These are phyloP conservation scores for Steinernema hermaphroditum DNA, from an alignment of 2,888 invertebrate genomes.

Conservation along the genomic window DNA sequence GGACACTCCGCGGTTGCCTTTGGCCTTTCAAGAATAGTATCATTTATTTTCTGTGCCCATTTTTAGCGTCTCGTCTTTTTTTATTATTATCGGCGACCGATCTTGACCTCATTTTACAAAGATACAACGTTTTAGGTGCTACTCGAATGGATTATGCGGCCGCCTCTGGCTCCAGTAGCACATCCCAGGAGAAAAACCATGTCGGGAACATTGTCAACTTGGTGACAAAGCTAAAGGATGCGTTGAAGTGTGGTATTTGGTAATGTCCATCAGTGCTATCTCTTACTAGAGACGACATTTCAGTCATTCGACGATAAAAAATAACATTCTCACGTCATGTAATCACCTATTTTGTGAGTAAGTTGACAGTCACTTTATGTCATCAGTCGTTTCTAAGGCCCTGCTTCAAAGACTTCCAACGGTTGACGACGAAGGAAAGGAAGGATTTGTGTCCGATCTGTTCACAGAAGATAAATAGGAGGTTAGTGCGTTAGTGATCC, in stretches of 20 bases:
- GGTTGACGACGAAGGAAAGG: not conserved
- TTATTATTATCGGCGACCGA: no score
- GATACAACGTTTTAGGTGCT: no score
- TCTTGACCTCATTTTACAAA: no score
- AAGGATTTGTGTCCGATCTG: not conserved
- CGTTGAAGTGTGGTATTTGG: conserved; percentile 20
- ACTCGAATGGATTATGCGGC: no score
- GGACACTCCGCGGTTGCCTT: no score
- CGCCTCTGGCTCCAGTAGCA: no score
- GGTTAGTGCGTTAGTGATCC: not conserved
- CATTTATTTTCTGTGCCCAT: no score
- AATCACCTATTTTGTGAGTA: conserved; percentile 21
- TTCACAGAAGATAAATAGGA: not conserved
- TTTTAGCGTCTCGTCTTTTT: no score
- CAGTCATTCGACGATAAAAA: conserved; percentile 8
- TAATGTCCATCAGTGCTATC: not conserved
- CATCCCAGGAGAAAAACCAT: no score
- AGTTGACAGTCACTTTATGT: not conserved
- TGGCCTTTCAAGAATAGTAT: no score
- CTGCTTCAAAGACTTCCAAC: not conserved
- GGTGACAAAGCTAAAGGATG: not conserved
- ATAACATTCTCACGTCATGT: conserved; percentile 4
- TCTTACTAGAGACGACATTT: not conserved
- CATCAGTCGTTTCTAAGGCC: no score
- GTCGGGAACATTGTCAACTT: not conserved